Conservation (phyloP, 2,888 invertebrate species). For the Hypena proboscidalis region DNA sequence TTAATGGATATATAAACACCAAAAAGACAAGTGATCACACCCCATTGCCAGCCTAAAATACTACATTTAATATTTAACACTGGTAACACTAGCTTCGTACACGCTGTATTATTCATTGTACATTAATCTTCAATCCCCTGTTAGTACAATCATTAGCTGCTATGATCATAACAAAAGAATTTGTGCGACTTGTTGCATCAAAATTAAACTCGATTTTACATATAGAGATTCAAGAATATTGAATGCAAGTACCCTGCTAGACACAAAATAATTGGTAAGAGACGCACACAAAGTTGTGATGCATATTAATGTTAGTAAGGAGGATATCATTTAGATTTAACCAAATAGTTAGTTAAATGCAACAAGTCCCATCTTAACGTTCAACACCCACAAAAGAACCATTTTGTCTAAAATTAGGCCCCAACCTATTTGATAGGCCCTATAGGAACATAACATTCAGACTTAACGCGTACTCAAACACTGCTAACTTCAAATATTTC, state of each 20-base stretch:
- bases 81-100: slow-evolving; percentile 54
- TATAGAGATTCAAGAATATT: too few relatives aligned
- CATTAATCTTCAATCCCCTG: slow-evolving; percentile 33
- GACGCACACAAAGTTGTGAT: too few relatives aligned
- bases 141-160: slow-evolving; percentile 30
- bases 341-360: too few relatives aligned
- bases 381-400: slow-evolving; percentile 25
- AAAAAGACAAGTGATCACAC: slow-evolving; percentile 12
- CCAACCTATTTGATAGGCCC: slow-evolving; percentile 40
- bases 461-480: slow-evolving; percentile 26
- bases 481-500: slow-evolving; percentile 25
- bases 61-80: slow-evolving; percentile 49
- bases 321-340: too few relatives aligned
- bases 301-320: too few relatives aligned
- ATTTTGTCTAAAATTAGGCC: slow-evolving; percentile 31
- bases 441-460: slow-evolving; percentile 45
- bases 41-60: slow-evolving; percentile 41
- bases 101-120: slow-evolving; percentile 32
- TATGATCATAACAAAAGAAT: slow-evolving; percentile 13
- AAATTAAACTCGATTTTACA: neutral
- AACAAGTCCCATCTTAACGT: slow-evolving; percentile 17
- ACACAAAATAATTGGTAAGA: too few relatives aligned
- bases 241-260: too few relatives aligned
- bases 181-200: slow-evolving; percentile 18
- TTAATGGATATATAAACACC: too few relatives aligned